These are phyloP conservation scores for Bombylius major DNA, from an alignment of 2,888 invertebrate genomes.

Conservation along the genomic window DNA sequence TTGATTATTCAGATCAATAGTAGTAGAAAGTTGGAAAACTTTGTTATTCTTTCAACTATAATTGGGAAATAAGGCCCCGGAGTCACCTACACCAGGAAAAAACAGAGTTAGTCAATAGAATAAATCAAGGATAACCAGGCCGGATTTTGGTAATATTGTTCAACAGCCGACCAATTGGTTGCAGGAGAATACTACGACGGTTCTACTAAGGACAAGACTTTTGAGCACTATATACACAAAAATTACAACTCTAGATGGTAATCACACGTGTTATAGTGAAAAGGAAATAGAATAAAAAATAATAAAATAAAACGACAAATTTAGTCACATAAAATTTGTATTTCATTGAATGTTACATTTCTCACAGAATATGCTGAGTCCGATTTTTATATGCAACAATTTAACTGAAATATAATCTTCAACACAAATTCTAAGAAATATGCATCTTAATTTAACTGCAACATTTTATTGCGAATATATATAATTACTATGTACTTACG, in stretches of 20 bases:
- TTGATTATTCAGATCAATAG: not conserved
- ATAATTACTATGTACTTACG: no score
- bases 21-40: not conserved
- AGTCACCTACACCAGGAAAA: slow-evolving; percentile 1
- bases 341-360: no score
- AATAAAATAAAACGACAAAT: no score
- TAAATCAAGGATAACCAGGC: not conserved
- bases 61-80: not conserved
- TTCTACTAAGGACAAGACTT: not conserved
- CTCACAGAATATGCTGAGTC: no score
- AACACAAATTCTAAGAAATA: no score
- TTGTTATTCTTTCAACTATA: not conserved
- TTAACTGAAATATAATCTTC: no score
- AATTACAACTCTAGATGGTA: not conserved
- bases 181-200: not conserved
- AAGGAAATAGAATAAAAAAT: no score
- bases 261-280: no score
- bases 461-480: no score
- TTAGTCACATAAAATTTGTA: no score
- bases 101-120: not conserved
- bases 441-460: no score
- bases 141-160: not conserved
- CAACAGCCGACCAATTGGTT: not conserved
- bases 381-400: no score
- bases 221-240: not conserved